Evolutionary conservation across 2,797 vertebrate species (phyloP), one percentile per base, ranked within the genome.

Genomic region (Acrossocheilus fasciatus): DNA sequence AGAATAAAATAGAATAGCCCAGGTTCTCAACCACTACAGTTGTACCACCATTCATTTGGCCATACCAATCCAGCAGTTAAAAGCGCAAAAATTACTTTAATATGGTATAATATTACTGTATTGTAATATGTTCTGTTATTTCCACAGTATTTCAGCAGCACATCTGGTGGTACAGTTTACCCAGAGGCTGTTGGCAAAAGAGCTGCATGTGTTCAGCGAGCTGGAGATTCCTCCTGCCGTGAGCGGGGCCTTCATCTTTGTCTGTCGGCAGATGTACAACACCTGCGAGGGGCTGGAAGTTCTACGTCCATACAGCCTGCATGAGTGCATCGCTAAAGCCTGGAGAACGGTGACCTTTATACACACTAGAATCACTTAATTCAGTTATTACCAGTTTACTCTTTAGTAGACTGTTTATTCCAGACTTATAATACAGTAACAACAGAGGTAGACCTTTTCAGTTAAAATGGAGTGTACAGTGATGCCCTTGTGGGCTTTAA

Each of bases 251-350:
- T 99, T 99, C 87, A 93, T 99, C 93, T 98, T 97, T 72, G 94
- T 98, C 10, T 99, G 98, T 87, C 94, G 95, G 82, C 98, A 98
- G 91, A 97, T 99, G 78, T 99, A 98, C 92, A 95, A 96, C 93
- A 98, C 97, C 47, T 98, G 97, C 43, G 97, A 98, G 92, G 98
- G 98, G 18, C 92, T 99, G 18, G 96, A 98, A 89, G 91, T 95
- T 39, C 91, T 99, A 57, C 92, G 94, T 84, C 95, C 96, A 66
- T 98, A 98, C 30, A 88, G 89, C 72, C 93, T 99, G 64, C 98
- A 98, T 89, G 93, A 93, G 83, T 96, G 95, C 82, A 92, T 98
- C 17, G 96, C 96, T 74, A 93, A 94, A 15, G 96, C 94, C 0
- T 99, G 98, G 98, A 98, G 93, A 91, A 97, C 97, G 97, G 98